Conservation (phyloP, 2,797 vertebrate species). For the Psittacula derbiana region DNA sequence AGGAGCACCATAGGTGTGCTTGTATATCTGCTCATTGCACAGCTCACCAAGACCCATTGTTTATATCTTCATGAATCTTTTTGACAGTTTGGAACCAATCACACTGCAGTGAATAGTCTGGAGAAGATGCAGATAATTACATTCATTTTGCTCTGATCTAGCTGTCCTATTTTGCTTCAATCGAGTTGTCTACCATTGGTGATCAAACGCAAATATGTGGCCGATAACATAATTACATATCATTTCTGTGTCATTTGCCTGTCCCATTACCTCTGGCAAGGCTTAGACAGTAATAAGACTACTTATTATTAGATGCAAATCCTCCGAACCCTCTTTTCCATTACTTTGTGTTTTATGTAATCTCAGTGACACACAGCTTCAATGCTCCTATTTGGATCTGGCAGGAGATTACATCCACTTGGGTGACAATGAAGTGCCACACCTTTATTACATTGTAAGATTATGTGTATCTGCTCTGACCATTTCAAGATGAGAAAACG, state of each 20-base stretch:
- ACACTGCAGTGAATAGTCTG: background rate
- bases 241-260: background rate
- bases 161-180: background rate
- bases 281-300: background rate
- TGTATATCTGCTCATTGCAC: background rate
- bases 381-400: background rate
- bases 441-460: background rate
- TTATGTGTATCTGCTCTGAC: background rate
- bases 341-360: background rate
- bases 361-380: background rate
- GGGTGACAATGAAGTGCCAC: background rate
- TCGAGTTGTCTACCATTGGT: background rate
- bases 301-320: background rate
- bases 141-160: background rate
- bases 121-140: background rate
- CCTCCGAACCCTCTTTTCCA: background rate
- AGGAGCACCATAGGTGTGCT: accelerated
- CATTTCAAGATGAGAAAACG: background rate
- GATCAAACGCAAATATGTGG: background rate
- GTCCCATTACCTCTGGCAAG: background rate
- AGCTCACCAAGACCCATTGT: background rate
- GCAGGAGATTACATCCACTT: background rate
- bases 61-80: background rate
- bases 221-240: background rate
- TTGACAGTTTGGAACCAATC: background rate